Conservation (phyloP, 2,797 vertebrate genomes). For the Mareca strepera region DNA sequence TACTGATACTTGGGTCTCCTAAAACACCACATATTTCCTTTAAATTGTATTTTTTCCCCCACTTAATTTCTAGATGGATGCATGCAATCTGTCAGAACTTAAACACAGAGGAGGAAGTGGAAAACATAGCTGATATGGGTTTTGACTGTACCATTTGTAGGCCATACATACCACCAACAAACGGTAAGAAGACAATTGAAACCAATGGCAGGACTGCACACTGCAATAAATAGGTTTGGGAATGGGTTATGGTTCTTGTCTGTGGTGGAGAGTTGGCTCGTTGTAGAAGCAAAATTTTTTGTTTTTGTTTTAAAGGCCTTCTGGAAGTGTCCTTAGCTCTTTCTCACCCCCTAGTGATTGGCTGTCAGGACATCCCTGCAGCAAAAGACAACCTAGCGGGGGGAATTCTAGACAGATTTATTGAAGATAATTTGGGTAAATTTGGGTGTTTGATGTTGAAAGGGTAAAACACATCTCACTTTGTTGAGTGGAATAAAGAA, state of each 20-base stretch:
- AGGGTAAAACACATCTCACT: not conserved
- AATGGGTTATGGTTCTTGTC: conserved; percentile 24
- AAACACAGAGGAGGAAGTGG: conserved; percentile 93
- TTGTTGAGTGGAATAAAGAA: not conserved
- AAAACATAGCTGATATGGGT: conserved; percentile 90
- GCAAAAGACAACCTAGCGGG: not conserved
- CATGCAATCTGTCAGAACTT: conserved; percentile 95
- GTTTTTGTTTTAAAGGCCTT: not conserved
- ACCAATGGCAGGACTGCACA: conserved; percentile 50
- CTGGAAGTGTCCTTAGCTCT: not conserved
- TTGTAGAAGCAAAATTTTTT: not conserved
- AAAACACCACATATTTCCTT: conserved; percentile 68
- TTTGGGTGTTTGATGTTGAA: not conserved
- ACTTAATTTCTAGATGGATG: conserved; percentile 89
- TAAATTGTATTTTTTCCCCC: conserved; percentile 70
- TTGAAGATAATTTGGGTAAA: not conserved
- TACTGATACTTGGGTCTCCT: conserved; percentile 52
- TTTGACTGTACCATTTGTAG: conserved; percentile 97
- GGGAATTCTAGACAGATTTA: not conserved
- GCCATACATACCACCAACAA: conserved; percentile 85
- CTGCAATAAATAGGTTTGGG: conserved; percentile 34
- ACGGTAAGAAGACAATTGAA: conserved; percentile 81
- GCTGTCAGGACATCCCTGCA: not conserved
- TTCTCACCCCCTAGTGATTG: not conserved
- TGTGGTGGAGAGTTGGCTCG: not conserved